Conservation (phyloP, 2,113 vertebrate genomes). For the Sturnira hondurensis region DNA sequence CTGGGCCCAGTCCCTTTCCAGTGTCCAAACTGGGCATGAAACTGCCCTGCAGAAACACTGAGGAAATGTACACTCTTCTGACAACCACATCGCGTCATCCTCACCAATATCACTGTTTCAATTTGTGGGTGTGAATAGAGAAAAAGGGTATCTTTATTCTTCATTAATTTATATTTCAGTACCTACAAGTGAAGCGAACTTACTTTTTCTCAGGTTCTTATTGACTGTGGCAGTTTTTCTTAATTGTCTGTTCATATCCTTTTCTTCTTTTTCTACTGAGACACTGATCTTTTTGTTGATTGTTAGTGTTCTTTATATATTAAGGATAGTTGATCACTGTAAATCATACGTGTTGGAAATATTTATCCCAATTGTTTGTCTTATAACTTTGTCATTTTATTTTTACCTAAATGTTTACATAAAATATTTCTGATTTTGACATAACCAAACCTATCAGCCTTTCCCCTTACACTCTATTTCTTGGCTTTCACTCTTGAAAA, state of each 20-base stretch:
- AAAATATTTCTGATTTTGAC: background rate
- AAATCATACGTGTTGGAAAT: background rate
- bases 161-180: background rate
- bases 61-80: background rate
- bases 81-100: background rate
- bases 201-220: slow-evolving; percentile 18
- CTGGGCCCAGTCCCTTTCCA: too few species aligned
- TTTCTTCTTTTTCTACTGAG: background rate
- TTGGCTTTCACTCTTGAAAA: slow-evolving; percentile 21
- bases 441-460: background rate
- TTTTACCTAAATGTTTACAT: slow-evolving; percentile 1
- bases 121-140: background rate
- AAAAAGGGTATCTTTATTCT: background rate
- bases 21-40: background rate
- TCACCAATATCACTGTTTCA: background rate
- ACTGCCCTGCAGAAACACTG: background rate
- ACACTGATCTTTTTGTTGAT: background rate
- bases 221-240: background rate
- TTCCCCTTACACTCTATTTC: background rate
- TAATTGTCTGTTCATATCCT: background rate
- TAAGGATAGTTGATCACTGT: background rate
- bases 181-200: background rate
- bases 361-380: background rate
- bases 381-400: background rate
- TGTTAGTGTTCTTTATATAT: background rate